Base-by-base conservation (phyloP, 2,888 invertebrate genomes). In the Rhingia rostrata region DNA sequence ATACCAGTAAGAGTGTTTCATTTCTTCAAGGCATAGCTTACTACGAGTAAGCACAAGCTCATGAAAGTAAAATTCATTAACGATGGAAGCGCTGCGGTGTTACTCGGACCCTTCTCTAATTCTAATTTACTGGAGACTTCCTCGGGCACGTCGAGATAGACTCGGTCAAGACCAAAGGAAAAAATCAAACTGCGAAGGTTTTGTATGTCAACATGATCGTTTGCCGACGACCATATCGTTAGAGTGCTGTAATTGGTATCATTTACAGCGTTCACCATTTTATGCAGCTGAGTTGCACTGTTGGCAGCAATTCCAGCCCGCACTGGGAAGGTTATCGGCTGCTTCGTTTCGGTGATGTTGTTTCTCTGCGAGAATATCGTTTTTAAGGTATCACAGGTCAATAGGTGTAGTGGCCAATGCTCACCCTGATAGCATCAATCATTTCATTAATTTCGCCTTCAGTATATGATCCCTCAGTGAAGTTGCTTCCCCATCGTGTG, bases 261-360 rank as follows among this genome's bases (percentile, higher is more conserved):
- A 45, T 89, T 89, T 0, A 91, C 87, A 4, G 89, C 92, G 0
- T 92, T 90, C 10, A 95, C 90, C 32, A 97, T 92, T 79, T 92
- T 92, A 12, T 94, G 90, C 10, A 97, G 90, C 4, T 93, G 92
- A 0, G 93, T 92, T 75, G 93, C 91, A 87, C 96, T 95, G 88
- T 94, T 93, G 0, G 95, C 94, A 0, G 95, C 95, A 30, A 94
- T 91, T 6, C 90, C 94, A 0, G 95, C 95, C 64, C 96, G 92
- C 3, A 96, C 95, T 0, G 97, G 95, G 88, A 97, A 97, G 0
- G 97, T 97, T 64, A 97, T 93, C 45, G 94, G 92, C 89, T 95
- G 95, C n/a, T 92, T 92, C 4, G 94, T 91, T 10, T 87, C 83
- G 6, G 87, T 87, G 9, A 91, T 87, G 64, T 89, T 89, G 80